phyloP scores from a whole-genome alignment of 2,888 invertebrate species.

The Chirona hameri region DNA sequence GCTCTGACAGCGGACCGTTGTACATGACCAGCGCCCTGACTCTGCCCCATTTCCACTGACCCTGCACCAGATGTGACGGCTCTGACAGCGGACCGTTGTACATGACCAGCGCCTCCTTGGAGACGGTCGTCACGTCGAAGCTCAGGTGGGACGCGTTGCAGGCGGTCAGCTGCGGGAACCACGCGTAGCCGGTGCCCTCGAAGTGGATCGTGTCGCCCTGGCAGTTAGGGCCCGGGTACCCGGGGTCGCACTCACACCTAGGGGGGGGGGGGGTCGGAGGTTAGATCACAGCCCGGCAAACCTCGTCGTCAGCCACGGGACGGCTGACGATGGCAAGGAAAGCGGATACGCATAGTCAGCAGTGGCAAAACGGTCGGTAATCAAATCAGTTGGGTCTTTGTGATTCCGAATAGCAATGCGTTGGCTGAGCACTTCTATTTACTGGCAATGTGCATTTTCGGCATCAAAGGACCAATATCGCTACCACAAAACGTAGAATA shows the following conservation, averaged over 20 bases:
- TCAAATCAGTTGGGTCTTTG: too few species aligned
- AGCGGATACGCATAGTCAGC: too few species aligned
- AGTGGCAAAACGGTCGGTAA: too few species aligned
- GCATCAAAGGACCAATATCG: too few species aligned
- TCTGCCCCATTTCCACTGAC: not conserved
- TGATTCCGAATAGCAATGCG: too few species aligned
- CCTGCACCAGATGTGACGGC: conserved; percentile 8
- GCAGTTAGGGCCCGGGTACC: conserved; percentile 81
- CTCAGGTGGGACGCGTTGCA: conserved; percentile 79
- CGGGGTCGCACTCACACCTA: conserved; percentile 69
- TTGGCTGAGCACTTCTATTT: too few species aligned
- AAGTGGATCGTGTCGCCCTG: conserved; percentile 85
- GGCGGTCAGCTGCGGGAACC: conserved; percentile 81
- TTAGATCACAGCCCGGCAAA: conserved; percentile 26
- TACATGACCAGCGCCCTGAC: conserved; percentile 76
- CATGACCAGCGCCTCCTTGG: conserved; percentile 76
- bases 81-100: conserved; percentile 72
- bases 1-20: conserved; percentile 64
- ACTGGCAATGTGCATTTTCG: too few species aligned
- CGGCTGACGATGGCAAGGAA: too few species aligned
- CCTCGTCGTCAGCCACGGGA: too few species aligned
- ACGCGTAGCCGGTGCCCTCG: conserved; percentile 85
- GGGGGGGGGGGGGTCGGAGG: conserved; percentile 6
- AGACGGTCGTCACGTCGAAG: conserved; percentile 72
- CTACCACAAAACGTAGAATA: too few species aligned